These are phyloP conservation scores for Pipa parva DNA, from an alignment of 2,113 vertebrate genomes.

Conservation along the genomic window DNA sequence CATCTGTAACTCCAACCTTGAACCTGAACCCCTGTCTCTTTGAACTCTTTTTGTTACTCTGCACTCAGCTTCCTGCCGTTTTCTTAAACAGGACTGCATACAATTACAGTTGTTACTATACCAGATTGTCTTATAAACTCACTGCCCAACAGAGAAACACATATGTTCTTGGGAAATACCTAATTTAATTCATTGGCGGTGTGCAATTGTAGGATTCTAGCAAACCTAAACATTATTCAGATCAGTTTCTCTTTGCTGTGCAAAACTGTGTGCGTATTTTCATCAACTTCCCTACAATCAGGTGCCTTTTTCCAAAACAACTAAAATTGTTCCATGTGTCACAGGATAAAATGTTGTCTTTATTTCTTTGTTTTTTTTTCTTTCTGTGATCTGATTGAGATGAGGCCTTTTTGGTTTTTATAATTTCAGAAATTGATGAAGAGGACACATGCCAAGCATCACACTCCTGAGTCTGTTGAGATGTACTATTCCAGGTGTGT, in stretches of 20 bases:
- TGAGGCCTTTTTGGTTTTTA: constrained; percentile 18
- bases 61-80: not conserved
- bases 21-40: constrained; percentile 38
- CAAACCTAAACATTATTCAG: too few relatives aligned
- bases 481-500: constrained; percentile 80
- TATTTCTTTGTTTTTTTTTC: too few relatives aligned
- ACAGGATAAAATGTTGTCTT: not conserved
- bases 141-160: not conserved
- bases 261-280: not conserved
- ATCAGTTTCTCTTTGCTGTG: too few relatives aligned
- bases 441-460: constrained; percentile 82
- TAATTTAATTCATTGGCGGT: too few relatives aligned
- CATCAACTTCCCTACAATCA: not conserved
- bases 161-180: too few relatives aligned
- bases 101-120: not conserved
- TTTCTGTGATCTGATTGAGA: too few relatives aligned
- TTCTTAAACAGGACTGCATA: not conserved
- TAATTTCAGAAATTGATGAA: constrained; percentile 86
- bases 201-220: too few relatives aligned
- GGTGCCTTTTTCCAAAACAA: not conserved
- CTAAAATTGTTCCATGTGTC: not conserved
- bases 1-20: not conserved
- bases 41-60: not conserved
- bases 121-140: not conserved
- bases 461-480: constrained; percentile 75